Evolutionary conservation across 2,888 invertebrate genomes (phyloP).

Genomic region (Gortyna flavago): DNA sequence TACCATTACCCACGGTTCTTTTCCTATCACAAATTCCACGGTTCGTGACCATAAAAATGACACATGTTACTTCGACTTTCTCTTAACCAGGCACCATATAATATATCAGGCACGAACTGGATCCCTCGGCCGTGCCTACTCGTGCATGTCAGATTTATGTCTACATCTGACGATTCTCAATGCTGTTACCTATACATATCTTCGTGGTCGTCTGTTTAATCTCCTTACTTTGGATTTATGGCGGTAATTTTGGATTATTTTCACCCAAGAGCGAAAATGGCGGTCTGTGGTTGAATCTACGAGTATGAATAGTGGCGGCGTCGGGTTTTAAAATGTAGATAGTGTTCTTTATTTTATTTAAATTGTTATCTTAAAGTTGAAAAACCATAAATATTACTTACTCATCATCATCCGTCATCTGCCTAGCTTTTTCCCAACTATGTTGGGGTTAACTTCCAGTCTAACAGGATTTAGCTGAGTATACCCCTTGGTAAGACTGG

Average conservation of each 20-base stretch:
- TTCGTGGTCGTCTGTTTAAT: conserved; percentile 44
- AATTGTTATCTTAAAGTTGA: background rate
- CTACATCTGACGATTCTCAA: conserved; percentile 52
- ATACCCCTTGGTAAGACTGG: background rate
- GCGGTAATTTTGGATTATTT: conserved; percentile 32
- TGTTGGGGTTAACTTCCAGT: background rate
- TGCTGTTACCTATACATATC: conserved; percentile 47
- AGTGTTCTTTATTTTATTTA: background rate
- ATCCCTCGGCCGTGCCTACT: conserved; percentile 56
- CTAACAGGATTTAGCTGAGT: background rate
- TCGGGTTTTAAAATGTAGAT: background rate
- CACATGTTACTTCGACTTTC: conserved; percentile 64
- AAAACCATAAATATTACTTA: background rate
- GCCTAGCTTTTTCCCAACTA: background rate
- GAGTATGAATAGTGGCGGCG: background rate
- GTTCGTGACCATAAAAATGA: conserved; percentile 65
- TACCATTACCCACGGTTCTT: conserved; percentile 57
- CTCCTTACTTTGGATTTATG: conserved; percentile 47
- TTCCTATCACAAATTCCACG: conserved; percentile 55
- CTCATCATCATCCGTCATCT: background rate
- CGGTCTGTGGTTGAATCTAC: too few species aligned
- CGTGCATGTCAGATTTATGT: conserved; percentile 69
- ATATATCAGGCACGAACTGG: conserved; percentile 65
- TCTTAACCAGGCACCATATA: conserved; percentile 59
- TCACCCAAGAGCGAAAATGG: background rate